These are phyloP conservation scores for Dufourea novaeangliae DNA, from an alignment of 1,140 invertebrate species.

Conservation along the genomic window DNA sequence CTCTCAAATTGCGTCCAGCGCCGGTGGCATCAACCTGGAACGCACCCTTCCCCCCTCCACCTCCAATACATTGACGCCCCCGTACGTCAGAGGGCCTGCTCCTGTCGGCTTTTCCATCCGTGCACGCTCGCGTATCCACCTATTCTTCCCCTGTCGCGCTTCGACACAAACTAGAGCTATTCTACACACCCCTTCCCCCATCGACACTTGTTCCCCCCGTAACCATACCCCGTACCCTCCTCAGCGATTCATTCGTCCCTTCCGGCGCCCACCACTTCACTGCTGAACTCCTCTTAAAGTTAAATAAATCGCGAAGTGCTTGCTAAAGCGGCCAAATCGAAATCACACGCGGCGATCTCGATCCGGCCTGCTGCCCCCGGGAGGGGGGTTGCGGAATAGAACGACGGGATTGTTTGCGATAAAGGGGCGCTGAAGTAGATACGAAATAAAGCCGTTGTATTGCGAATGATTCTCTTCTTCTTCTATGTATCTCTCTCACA, in stretches of 20 bases:
- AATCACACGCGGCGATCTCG: slow-evolving; percentile 36
- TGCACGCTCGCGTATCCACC: slow-evolving; percentile 22
- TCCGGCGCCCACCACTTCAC: slow-evolving; percentile 41
- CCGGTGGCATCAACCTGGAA: slow-evolving; percentile 69
- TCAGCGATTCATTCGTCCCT: background rate
- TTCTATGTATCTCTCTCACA: background rate
- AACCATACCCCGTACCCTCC: background rate
- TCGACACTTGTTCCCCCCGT: no score
- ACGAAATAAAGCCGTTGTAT: background rate
- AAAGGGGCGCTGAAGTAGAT: background rate
- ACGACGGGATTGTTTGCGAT: slow-evolving; percentile 25
- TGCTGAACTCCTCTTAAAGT: slow-evolving; percentile 54
- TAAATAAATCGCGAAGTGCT: slow-evolving; percentile 67
- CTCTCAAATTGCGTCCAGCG: slow-evolving; percentile 76
- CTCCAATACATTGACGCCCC: slow-evolving; percentile 39
- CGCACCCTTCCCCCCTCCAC: no score
- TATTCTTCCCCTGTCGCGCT: slow-evolving; percentile 14
- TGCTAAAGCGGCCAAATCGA: slow-evolving; percentile 52
- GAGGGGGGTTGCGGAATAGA: slow-evolving; percentile 15
- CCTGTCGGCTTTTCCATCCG: slow-evolving; percentile 23
- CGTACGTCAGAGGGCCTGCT: slow-evolving; percentile 9
- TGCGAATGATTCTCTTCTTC: no score
- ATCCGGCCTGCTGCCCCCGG: slow-evolving; percentile 17
- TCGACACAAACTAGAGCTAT: slow-evolving; percentile 20
- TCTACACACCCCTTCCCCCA: background rate